Percentiles rank a stretch among this genome's conserved stretches.
phyloP scores from a whole-genome alignment of 2,797 vertebrate genomes.

The Spinibarbus caldwelli region DNA sequence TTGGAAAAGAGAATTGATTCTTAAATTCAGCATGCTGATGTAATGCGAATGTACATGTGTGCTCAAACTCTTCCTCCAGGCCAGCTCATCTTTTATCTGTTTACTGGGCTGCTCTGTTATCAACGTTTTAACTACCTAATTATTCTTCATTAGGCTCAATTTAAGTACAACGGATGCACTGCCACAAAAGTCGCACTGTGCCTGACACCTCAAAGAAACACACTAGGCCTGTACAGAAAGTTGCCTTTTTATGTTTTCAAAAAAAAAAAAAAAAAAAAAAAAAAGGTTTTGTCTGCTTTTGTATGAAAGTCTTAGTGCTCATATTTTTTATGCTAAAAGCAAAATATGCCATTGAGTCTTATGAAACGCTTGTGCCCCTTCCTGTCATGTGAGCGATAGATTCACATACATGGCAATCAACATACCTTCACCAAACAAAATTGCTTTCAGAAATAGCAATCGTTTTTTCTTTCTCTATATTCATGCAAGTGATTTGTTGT shows the following conservation, averaged over 20 bases:
- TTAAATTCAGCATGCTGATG: slow-evolving; percentile 66
- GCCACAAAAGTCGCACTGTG: slow-evolving; percentile 71
- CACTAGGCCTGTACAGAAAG: slow-evolving; percentile 39
- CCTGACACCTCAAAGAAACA: slow-evolving; percentile 62
- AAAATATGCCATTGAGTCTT: slow-evolving; percentile 80
- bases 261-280: background rate
- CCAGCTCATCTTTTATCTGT: slow-evolving; percentile 75
- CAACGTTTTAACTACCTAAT: slow-evolving; percentile 82
- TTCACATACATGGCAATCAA: slow-evolving; percentile 84
- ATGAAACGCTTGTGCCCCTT: slow-evolving; percentile 76
- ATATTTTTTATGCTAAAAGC: slow-evolving; percentile 82
- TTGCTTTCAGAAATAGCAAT: slow-evolving; percentile 87
- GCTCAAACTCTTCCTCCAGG: slow-evolving; percentile 52
- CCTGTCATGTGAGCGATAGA: slow-evolving; percentile 76
- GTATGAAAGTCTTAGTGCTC: slow-evolving; percentile 76
- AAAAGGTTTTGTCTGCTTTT: slow-evolving; percentile 69
- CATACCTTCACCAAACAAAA: slow-evolving; percentile 81
- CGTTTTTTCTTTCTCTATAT: slow-evolving; percentile 82
- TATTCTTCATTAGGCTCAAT: slow-evolving; percentile 84
- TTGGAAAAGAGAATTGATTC: slow-evolving; percentile 64
- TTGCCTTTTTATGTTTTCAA: slow-evolving; percentile 3
- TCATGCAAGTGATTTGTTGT: slow-evolving; percentile 87
- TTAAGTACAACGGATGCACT: slow-evolving; percentile 76
- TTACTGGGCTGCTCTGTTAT: slow-evolving; percentile 75
- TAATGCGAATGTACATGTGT: slow-evolving; percentile 35